These are phyloP conservation scores for Caenorhabditis inopinata DNA, from an alignment of 1,140 invertebrate genomes.

Conservation along the genomic window DNA sequence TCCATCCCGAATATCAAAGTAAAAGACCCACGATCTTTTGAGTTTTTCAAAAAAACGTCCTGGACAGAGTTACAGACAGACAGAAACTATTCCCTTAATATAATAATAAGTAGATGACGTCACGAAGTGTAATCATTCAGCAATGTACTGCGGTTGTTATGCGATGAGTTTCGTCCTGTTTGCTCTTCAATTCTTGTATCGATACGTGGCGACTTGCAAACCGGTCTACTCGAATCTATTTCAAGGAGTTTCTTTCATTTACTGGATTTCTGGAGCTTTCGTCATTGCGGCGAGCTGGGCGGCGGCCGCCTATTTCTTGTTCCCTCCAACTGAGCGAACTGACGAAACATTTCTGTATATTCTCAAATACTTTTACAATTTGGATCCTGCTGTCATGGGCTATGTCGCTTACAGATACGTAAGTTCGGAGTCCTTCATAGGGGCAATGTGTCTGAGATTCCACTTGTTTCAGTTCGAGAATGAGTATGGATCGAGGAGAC, in stretches of 20 bases:
- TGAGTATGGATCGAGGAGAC: neutral
- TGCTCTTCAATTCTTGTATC: neutral
- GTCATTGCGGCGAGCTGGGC: neutral
- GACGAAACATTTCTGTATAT: neutral
- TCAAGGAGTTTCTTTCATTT: neutral
- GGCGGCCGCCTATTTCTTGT: neutral
- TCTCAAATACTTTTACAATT: neutral
- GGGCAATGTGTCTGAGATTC: too few relatives aligned
- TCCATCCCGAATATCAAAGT: too few relatives aligned
- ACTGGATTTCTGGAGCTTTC: neutral
- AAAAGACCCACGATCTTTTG: too few relatives aligned
- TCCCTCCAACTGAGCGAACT: neutral
- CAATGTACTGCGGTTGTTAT: neutral
- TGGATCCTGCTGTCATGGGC: neutral
- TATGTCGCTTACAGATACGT: constrained; percentile 6
- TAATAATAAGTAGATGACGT: too few relatives aligned
- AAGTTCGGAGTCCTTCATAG: too few relatives aligned
- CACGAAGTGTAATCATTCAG: too few relatives aligned
- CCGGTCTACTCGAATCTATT: too few relatives aligned
- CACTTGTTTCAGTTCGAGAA: neutral
- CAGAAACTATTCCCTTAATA: too few relatives aligned
- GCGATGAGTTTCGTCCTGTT: neutral
- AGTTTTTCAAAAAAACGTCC: too few relatives aligned
- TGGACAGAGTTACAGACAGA: too few relatives aligned
- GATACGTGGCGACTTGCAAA: neutral